phyloP scores from a whole-genome alignment of 2,797 vertebrate species.

The Catostomus latipinnis region DNA sequence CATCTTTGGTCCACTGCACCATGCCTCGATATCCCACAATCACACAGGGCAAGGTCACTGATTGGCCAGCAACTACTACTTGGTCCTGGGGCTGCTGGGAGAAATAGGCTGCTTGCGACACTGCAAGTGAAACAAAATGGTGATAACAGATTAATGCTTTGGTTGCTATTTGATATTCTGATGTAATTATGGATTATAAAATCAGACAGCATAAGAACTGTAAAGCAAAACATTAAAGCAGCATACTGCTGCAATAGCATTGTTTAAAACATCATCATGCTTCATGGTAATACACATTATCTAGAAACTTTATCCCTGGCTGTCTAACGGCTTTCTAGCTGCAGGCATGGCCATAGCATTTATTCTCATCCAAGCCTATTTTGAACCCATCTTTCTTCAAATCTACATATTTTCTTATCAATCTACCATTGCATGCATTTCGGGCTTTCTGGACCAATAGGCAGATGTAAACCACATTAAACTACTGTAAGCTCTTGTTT shows the following conservation, averaged over 20 bases:
- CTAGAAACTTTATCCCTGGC: neutral
- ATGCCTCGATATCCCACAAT: slow-evolving; percentile 85
- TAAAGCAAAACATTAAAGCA: slow-evolving; percentile 1
- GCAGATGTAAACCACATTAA: too few relatives aligned
- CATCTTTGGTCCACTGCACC: slow-evolving; percentile 95
- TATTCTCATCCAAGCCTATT: too few relatives aligned
- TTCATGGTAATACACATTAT: slow-evolving; percentile 1
- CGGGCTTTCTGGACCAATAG: too few relatives aligned
- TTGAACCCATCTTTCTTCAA: too few relatives aligned
- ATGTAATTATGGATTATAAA: slow-evolving; percentile 15
- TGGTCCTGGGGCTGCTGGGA: slow-evolving; percentile 89
- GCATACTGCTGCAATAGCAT: neutral
- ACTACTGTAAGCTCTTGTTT: too few relatives aligned
- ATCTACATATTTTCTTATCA: too few relatives aligned
- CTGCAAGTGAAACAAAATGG: slow-evolving; percentile 61
- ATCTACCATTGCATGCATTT: too few relatives aligned
- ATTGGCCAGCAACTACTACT: slow-evolving; percentile 83
- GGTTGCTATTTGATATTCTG: slow-evolving; percentile 6
- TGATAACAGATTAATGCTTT: slow-evolving; percentile 33
- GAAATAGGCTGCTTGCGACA: slow-evolving; percentile 85
- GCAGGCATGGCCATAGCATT: too few relatives aligned
- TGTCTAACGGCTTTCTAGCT: neutral
- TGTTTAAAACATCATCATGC: slow-evolving; percentile 1
- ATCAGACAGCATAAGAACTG: neutral
- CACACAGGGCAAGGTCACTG: slow-evolving; percentile 85